These are phyloP conservation scores for Cheilosia grossa DNA, from an alignment of 2,888 invertebrate genomes.

Conservation along the genomic window DNA sequence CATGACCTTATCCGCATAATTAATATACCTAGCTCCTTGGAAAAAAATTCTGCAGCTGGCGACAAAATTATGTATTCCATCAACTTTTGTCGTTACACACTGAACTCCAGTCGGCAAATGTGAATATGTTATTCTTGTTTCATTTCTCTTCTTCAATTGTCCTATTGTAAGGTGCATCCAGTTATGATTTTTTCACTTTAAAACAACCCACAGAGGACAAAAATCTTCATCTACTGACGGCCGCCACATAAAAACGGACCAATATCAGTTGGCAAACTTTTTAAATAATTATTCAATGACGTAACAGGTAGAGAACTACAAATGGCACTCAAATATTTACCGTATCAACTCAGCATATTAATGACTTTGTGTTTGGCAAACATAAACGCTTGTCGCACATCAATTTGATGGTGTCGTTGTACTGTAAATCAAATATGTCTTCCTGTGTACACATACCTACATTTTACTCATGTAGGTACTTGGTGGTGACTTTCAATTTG, in stretches of 20 bases:
- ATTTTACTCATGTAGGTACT: slow-evolving; percentile 1
- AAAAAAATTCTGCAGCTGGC: too few relatives aligned
- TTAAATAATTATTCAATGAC: slow-evolving; percentile 8
- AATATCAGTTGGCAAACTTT: too few relatives aligned
- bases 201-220: not conserved
- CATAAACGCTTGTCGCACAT: slow-evolving; percentile 15
- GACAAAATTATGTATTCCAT: too few relatives aligned
- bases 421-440: slow-evolving; percentile 11
- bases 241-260: too few relatives aligned
- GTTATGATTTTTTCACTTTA: not conserved
- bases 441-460: slow-evolving; percentile 12
- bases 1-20: too few relatives aligned
- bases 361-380: slow-evolving; percentile 46
- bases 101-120: not conserved
- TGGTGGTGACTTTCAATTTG: slow-evolving; percentile 16
- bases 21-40: too few relatives aligned
- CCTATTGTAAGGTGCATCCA: not conserved
- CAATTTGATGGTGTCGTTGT: slow-evolving; percentile 17
- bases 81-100: not conserved
- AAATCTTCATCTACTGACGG: too few relatives aligned
- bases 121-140: not conserved
- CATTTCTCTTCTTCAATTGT: not conserved
- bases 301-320: slow-evolving; percentile 9
- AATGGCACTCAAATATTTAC: slow-evolving; percentile 11
- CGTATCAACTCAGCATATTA: slow-evolving; percentile 46